Base-by-base conservation (phyloP, 1,140 invertebrate genomes). In the Himalopsyche phryganea region DNA sequence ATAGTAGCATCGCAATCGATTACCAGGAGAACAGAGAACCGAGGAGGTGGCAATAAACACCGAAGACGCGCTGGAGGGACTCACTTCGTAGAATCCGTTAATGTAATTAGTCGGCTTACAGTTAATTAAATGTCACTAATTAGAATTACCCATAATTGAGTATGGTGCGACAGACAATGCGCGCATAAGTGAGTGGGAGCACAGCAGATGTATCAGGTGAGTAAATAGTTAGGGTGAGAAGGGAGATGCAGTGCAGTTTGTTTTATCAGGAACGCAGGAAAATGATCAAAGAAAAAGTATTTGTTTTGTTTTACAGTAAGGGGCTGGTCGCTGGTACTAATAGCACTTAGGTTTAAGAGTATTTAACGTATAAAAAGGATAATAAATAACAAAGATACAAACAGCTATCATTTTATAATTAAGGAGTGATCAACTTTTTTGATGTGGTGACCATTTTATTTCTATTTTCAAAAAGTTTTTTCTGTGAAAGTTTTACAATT, bases 111-210 rank as follows among this genome's bases (percentile, higher is more conserved):
- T 32, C 51, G 49, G 61, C 61, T 63, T 63, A 59, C 56, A 56
- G 48, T 56, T 63, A 63, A 63, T 63, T 63, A 63, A 63, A 63
- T 63, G 61, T 63, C 61, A 63, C 61, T 63, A 63, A 63, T 63
- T 63, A 59, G 57, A 63, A 58, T 63, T 54, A 58, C 55, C 55
- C 50, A 53, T 62, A 57, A 62, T 62, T 53, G 55, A 50, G 49
- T 17, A 33, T 11, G 56, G 42, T 44, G 54, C 57, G 44, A 62
- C 45, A 47, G 17, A 56, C 35, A 49, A 32, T 40, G 47, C 47
- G 14, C 14, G 23, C 13, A n/a, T 6, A 14, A 6, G 41, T 23
- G 53, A 13, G 48, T 19, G 23, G n/a, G 54, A 58, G 36, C 18
- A 45, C 23, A 32, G 18, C n/a, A 32, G 19, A 41, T 2, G 28